Percentiles rank a stretch among this genome's conserved stretches.
Conservation (phyloP, 2,888 invertebrate genomes). For the Volucella inflata region DNA sequence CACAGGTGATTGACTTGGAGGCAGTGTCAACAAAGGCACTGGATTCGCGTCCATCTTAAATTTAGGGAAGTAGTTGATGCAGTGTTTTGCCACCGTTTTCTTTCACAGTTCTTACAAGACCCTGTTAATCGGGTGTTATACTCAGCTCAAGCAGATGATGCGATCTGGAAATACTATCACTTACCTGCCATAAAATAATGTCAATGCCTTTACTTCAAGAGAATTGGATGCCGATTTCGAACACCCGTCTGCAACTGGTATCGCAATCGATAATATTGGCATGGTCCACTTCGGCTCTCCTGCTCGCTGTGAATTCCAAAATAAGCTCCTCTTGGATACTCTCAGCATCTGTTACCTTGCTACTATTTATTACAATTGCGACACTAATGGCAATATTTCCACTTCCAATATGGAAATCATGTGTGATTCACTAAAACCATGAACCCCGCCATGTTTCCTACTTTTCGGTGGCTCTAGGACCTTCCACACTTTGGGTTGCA, state of each 20-base stretch:
- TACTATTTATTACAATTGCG: conserved; percentile 97
- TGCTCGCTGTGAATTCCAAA: conserved; percentile 98
- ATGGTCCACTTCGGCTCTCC: conserved; percentile 97
- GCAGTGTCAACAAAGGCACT: conserved; percentile 90
- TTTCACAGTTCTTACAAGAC: conserved; percentile 93
- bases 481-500: conserved; percentile 97
- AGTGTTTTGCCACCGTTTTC: conserved; percentile 93
- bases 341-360: conserved; percentile 95
- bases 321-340: conserved; percentile 93
- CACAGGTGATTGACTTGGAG: conserved; percentile 85
- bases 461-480: conserved; percentile 99
- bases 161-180: conserved; percentile 91
- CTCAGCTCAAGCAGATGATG: conserved; percentile 91
- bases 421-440: conserved; percentile 97
- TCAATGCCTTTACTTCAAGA: conserved; percentile 86
- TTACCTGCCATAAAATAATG: conserved; percentile 95
- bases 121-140: conserved; percentile 90
- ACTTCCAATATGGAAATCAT: conserved; percentile 95
- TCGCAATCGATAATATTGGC: conserved; percentile 97
- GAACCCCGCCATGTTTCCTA: conserved; percentile 98
- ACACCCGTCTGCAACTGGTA: conserved; percentile 99
- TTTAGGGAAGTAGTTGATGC: conserved; percentile 97
- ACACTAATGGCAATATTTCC: conserved; percentile 99
- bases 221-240: conserved; percentile 95
- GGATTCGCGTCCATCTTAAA: conserved; percentile 93